A percentile compares a stretch with the other conserved stretches of the same genome.
Conservation (phyloP, 2,113 vertebrate genomes). For the Parus major region DNA sequence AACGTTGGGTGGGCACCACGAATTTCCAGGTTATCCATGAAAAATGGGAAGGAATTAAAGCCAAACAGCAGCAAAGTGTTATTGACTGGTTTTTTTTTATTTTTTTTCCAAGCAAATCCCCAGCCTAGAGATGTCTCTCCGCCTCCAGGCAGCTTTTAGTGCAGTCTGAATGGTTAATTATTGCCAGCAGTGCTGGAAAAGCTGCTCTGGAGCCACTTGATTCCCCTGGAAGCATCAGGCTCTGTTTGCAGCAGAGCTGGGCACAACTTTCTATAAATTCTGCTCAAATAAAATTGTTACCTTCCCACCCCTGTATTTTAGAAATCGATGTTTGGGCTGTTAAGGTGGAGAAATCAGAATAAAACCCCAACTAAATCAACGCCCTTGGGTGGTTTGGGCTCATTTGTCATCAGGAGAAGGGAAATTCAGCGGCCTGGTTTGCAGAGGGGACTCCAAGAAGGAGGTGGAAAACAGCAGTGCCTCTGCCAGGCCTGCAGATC, state of each 20-base stretch:
- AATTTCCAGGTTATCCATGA: background rate
- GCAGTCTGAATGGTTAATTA: constrained; percentile 79
- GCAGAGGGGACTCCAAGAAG: background rate
- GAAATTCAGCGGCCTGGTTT: background rate
- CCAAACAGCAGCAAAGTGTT: background rate
- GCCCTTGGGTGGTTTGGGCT: background rate
- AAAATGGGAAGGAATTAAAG: background rate
- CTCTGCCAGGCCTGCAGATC: fast-evolving
- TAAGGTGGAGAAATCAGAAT: background rate
- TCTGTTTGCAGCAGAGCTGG: background rate
- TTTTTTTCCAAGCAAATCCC: background rate
- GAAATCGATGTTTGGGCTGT: background rate
- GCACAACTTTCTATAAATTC: background rate
- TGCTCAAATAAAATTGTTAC: background rate
- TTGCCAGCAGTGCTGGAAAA: constrained; percentile 73
- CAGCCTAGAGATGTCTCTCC: background rate
- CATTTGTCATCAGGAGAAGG: background rate
- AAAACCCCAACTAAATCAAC: background rate
- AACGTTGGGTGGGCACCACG: background rate
- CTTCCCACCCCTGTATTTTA: background rate
- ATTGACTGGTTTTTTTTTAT: background rate
- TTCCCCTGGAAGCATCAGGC: background rate
- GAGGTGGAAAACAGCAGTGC: background rate
- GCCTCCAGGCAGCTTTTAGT: constrained; percentile 75
- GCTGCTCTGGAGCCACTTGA: constrained; percentile 27